These are phyloP conservation scores for Eubucco bourcierii DNA, from an alignment of 2,113 vertebrate species.

Conservation along the genomic window DNA sequence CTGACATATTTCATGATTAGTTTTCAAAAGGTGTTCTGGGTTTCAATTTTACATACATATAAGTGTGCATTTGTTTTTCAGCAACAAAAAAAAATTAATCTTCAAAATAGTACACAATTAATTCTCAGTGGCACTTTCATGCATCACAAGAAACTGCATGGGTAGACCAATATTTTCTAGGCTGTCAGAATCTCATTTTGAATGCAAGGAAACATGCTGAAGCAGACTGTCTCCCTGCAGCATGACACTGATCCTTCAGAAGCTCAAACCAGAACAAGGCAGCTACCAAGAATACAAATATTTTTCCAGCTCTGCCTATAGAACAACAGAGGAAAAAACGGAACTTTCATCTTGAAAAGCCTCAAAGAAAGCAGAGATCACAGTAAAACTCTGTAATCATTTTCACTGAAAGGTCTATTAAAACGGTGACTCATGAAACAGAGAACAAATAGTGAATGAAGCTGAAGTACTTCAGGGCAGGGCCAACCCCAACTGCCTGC, in stretches of 20 bases:
- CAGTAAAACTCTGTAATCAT: not conserved
- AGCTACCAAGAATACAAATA: not conserved
- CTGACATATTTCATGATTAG: not conserved
- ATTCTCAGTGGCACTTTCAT: conserved; percentile 2
- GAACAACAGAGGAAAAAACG: not conserved
- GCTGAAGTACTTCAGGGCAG: not conserved
- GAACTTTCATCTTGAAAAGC: not conserved
- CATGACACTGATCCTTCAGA: not conserved
- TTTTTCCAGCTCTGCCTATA: not conserved
- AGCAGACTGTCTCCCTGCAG: not conserved
- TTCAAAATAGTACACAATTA: conserved; percentile 41
- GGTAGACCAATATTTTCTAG: not conserved
- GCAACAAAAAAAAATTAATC: conserved; percentile 31
- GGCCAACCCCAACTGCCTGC: not conserved
- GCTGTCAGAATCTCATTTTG: not conserved
- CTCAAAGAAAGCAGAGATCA: not conserved
- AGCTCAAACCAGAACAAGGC: not conserved
- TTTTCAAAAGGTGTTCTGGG: not conserved
- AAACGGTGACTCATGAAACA: not conserved
- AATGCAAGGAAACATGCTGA: not conserved
- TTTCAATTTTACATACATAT: conserved; percentile 4
- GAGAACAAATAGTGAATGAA: not conserved
- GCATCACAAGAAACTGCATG: conserved; percentile 9
- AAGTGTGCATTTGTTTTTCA: not conserved
- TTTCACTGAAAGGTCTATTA: not conserved